phyloP scores from a whole-genome alignment of 2,888 invertebrate genomes.

The Lordiphosa andalusiaca region DNA sequence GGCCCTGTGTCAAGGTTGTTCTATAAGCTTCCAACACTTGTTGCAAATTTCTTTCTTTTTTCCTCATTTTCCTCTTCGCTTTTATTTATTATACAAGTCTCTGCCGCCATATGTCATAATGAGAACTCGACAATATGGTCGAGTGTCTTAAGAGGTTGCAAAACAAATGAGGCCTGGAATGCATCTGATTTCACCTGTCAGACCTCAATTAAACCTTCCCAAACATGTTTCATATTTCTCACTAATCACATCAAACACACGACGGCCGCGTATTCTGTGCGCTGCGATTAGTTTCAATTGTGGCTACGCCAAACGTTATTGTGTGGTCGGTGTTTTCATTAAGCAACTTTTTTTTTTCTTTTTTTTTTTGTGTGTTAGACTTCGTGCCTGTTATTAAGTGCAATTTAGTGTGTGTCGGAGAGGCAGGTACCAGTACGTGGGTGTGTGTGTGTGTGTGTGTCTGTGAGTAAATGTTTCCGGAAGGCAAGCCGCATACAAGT shows the following conservation, averaged over 20 bases:
- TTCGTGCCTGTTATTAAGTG: conserved; percentile 55
- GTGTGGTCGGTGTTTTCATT: conserved; percentile 30
- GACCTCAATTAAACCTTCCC: conserved; percentile 34
- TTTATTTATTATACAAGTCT: conserved; percentile 2
- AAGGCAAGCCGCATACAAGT: no score
- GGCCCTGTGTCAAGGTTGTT: conserved; percentile 61
- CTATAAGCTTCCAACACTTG: conserved; percentile 52
- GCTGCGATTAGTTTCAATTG: conserved; percentile 64
- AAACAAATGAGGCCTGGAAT: conserved; percentile 33
- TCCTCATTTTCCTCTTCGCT: background rate
- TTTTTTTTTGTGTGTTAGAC: no score
- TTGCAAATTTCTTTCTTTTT: conserved; percentile 36
- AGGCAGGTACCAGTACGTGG: background rate
- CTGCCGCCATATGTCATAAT: conserved; percentile 18
- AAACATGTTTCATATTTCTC: conserved; percentile 30
- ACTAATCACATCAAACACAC: conserved; percentile 15
- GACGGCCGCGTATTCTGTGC: conserved; percentile 1
- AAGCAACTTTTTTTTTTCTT: background rate
- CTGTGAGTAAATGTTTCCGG: background rate
- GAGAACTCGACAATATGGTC: conserved; percentile 9
- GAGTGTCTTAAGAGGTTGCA: conserved; percentile 10
- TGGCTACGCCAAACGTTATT: conserved; percentile 11
- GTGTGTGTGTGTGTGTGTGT: no score
- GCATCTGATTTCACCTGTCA: conserved; percentile 19
- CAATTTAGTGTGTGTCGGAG: conserved; percentile 44